These are phyloP conservation scores for Aethes cnicana DNA, from an alignment of 2,888 invertebrate species.

Conservation along the genomic window DNA sequence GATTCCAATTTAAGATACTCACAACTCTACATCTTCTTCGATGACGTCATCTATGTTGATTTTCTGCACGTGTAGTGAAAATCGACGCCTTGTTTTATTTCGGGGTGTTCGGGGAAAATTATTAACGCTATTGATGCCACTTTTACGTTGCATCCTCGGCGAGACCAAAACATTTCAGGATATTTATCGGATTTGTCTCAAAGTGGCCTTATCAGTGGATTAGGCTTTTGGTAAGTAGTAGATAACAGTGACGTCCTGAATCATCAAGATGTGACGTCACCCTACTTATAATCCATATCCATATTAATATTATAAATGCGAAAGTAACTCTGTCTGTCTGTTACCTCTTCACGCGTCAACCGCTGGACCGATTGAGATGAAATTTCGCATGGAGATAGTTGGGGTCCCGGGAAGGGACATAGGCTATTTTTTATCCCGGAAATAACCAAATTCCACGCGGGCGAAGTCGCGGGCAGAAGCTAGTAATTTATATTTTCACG, in stretches of 20 bases:
- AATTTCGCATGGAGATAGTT: no score
- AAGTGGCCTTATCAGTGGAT: constrained; percentile 19
- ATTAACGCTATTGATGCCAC: constrained; percentile 33
- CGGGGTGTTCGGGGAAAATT: constrained; percentile 15
- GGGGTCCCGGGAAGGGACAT: no score
- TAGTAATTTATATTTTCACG: no score
- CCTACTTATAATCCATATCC: no score
- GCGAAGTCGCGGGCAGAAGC: no score
- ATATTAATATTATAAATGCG: no score
- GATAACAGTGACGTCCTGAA: constrained; percentile 3
- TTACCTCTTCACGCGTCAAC: no score
- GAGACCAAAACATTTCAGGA: constrained; percentile 24
- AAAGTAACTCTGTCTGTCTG: no score
- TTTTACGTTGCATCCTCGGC: constrained; percentile 29
- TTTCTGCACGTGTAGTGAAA: constrained; percentile 32
- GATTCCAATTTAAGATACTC: constrained; percentile 31
- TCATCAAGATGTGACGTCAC: background rate
- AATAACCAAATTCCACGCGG: no score
- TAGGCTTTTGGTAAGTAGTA: background rate
- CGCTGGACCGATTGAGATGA: no score
- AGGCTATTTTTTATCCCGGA: no score
- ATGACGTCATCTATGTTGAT: constrained; percentile 56
- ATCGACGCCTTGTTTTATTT: constrained; percentile 34
- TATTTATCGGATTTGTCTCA: constrained; percentile 16
- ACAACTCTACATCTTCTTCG: constrained; percentile 56